Base-by-base conservation (phyloP, 2,888 invertebrate species). In the Tillus elongatus region DNA sequence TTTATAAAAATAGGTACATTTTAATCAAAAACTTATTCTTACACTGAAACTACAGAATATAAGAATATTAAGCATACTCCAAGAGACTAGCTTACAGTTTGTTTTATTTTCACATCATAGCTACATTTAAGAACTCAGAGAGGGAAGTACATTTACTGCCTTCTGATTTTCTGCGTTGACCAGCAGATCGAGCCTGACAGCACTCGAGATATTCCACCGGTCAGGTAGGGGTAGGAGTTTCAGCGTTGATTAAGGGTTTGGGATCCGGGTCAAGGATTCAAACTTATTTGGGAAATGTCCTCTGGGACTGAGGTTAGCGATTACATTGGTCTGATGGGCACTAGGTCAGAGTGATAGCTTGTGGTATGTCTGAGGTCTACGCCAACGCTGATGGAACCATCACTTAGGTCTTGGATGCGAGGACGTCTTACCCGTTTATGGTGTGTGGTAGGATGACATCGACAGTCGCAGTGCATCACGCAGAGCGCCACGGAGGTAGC, bases 391-490 rank as follows among this genome's bases (percentile, higher is more conserved):
- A 80, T 77, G 54, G 79, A 80, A 54, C 78, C 77, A 64, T 80
- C 79, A 61, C 79, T 79, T 43, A 75, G 70, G 45, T 74, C 75
- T 16, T 73, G 72, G 34, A 79, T 70, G 41, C 77, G 73, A 24
- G 79, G 76, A 41, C 79, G 77, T 40, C 79, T 69, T 40, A 76
- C 71, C 13, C 80, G 69, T 51, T 60, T 81, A 68, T 72, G 74
- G 53, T 65, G 77, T 68, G 58, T 77, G 65, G 58, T 82, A 72
- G 49, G 80, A 71, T 52, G 81, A 73, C 67, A 85, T 49, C 79
- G 74, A 66, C 87, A 88, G 66, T 88, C 87, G 66, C 88, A 89
- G 64, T 88, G 87, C 75, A 87, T 76, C 40, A 87, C 81, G 66
- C 88, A 89, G 41, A 88, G 72, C 15, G 84, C 85, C 49, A 87